Conservation (phyloP, 1,140 invertebrate species). For the Trialeurodes vaporariorum region DNA sequence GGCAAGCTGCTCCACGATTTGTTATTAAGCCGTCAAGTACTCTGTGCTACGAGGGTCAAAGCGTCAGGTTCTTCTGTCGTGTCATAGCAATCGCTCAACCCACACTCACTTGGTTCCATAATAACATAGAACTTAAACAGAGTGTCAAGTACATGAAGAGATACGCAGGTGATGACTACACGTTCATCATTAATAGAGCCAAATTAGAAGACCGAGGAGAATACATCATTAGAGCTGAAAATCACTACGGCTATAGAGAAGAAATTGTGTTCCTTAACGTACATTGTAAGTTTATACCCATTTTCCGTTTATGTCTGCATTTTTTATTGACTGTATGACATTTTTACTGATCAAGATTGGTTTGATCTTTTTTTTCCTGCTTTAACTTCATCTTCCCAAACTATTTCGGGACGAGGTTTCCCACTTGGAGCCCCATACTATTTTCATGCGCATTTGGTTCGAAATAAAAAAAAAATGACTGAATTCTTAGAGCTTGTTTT, state of each 20-base stretch:
- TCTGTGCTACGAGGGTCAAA: constrained; percentile 93
- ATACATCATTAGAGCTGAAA: constrained; percentile 93
- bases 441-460: too few relatives aligned
- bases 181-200: constrained; percentile 92
- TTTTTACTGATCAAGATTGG: background rate
- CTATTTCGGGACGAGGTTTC: too few relatives aligned
- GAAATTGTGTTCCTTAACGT: constrained; percentile 96
- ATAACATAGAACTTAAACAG: constrained; percentile 86
- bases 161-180: constrained; percentile 90
- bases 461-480: too few relatives aligned
- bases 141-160: constrained; percentile 99
- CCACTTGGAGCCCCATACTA: too few relatives aligned
- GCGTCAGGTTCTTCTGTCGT: constrained; percentile 92
- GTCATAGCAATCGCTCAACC: constrained; percentile 89
- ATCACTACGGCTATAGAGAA: constrained; percentile 92
- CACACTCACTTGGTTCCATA: constrained; percentile 90
- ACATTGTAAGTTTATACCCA: constrained; percentile 56
- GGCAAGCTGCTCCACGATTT: constrained; percentile 94
- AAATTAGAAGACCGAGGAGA: constrained; percentile 93
- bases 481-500: too few relatives aligned
- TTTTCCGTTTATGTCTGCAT: background rate
- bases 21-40: constrained; percentile 91
- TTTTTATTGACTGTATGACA: background rate
- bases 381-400: too few relatives aligned
- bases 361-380: background rate